Percentiles rank a stretch among this genome's conserved stretches.
Conservation (phyloP, 2,888 invertebrate genomes). For the Drosophila affinis region DNA sequence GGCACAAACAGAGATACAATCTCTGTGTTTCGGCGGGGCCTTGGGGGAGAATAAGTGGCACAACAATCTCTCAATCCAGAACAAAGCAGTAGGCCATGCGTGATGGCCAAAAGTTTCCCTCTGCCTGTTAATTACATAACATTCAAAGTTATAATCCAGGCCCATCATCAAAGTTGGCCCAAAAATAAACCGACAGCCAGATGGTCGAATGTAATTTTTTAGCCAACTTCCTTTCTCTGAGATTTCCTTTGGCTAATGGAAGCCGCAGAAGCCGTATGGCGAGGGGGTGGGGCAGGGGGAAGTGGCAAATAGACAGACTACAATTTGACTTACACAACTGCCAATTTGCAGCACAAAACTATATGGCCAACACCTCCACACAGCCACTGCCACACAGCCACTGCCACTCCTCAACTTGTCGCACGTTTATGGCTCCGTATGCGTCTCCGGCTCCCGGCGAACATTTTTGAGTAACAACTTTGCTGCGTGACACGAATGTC, state of each 20-base stretch:
- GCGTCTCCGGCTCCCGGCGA: too few relatives aligned
- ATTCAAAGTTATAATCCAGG: constrained; percentile 59
- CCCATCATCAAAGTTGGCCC: constrained; percentile 43
- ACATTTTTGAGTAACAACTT: constrained; percentile 73
- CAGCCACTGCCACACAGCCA: background rate
- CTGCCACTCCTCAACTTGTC: constrained; percentile 37
- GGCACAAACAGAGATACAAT: constrained; percentile 31
- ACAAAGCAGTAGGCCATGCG: constrained; percentile 44
- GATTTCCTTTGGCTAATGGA: constrained; percentile 50
- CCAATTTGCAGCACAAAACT: constrained; percentile 55
- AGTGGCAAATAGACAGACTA: constrained; percentile 40
- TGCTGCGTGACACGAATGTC: constrained; percentile 67
- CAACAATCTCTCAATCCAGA: constrained; percentile 4
- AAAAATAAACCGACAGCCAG: constrained; percentile 49
- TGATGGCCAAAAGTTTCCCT: constrained; percentile 41
- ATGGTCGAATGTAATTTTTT: constrained; percentile 43
- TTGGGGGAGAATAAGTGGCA: background rate
- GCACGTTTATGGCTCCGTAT: constrained; percentile 66
- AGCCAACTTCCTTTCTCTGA: constrained; percentile 28
- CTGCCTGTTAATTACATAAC: constrained; percentile 62
- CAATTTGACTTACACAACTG: constrained; percentile 58
- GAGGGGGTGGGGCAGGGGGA: background rate
- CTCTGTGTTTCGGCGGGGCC: background rate
- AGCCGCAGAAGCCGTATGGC: constrained; percentile 27
- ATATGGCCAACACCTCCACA: constrained; percentile 30